These are phyloP conservation scores for Phlogophora meticulosa DNA, from an alignment of 2,888 invertebrate species.

Conservation along the genomic window DNA sequence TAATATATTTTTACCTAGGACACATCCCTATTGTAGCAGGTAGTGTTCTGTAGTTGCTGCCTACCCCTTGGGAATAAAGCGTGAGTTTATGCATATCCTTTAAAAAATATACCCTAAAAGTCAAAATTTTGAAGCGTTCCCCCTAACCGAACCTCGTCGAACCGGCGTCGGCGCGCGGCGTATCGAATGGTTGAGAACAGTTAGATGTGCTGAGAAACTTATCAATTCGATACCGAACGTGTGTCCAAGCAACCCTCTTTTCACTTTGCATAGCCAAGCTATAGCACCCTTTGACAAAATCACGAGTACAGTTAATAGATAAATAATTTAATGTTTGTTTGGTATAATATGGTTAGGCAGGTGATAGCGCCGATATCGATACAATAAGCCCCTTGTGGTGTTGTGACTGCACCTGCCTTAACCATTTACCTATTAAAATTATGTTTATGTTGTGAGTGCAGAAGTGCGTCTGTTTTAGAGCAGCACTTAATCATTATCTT, in stretches of 20 bases:
- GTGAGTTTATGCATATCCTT: too few relatives aligned
- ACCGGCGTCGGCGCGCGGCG: too few relatives aligned
- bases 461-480: not conserved
- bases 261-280: slow-evolving; percentile 11
- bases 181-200: too few relatives aligned
- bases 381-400: slow-evolving; percentile 51
- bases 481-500: not conserved
- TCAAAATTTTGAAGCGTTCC: too few relatives aligned
- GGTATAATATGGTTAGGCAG: slow-evolving; percentile 54
- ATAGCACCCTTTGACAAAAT: slow-evolving; percentile 47
- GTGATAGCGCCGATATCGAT: slow-evolving; percentile 43
- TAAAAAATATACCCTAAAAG: too few relatives aligned
- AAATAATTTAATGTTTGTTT: slow-evolving; percentile 48
- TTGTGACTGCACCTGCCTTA: slow-evolving; percentile 47
- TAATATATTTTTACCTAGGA: too few relatives aligned
- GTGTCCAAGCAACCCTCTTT: slow-evolving; percentile 1
- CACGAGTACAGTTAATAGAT: slow-evolving; percentile 27
- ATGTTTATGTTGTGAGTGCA: not conserved
- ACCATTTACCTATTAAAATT: not conserved
- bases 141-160: too few relatives aligned
- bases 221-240: slow-evolving; percentile 15
- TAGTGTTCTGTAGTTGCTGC: too few relatives aligned
- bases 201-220: not conserved
- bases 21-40: too few relatives aligned
- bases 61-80: too few relatives aligned